Evolutionary conservation across 2,113 vertebrate species (phyloP).

Genomic region (Lophochroa leadbeateri): DNA sequence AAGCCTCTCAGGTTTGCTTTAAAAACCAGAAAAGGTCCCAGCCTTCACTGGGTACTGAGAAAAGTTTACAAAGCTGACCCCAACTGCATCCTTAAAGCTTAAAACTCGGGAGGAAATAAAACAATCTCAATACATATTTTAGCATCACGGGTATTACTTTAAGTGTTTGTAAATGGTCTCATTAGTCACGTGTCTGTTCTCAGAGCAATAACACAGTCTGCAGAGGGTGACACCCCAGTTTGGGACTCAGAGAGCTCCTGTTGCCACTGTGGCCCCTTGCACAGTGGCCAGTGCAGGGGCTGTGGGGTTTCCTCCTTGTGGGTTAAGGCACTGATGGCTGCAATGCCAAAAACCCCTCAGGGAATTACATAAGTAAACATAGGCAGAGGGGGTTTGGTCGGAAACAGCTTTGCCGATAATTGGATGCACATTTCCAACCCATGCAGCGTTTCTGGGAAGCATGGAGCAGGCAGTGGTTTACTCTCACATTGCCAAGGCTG

Average conservation of each 20-base stretch:
- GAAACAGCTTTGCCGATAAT: background rate
- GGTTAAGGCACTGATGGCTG: background rate
- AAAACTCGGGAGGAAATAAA: conserved; percentile 11
- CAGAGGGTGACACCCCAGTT: rapidly evolving
- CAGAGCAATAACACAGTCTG: background rate
- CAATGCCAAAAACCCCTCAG: background rate
- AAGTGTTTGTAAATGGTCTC: background rate
- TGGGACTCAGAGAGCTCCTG: background rate
- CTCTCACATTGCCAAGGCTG: background rate
- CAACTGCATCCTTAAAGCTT: background rate
- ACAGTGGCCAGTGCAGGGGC: rapidly evolving
- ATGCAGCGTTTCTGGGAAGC: background rate
- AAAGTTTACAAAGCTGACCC: background rate
- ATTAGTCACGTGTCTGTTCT: rapidly evolving
- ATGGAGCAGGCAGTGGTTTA: rapidly evolving
- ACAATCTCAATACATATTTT: background rate
- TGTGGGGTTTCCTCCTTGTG: background rate
- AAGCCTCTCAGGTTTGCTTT: background rate
- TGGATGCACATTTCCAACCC: background rate
- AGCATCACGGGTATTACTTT: background rate
- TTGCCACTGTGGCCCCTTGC: rapidly evolving
- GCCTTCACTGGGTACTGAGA: rapidly evolving
- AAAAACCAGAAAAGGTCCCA: background rate
- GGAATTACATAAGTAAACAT: rapidly evolving
- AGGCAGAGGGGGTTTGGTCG: background rate